These are phyloP conservation scores for Trachymyrmex cornetzi DNA, from an alignment of 1,140 invertebrate species.

Conservation along the genomic window DNA sequence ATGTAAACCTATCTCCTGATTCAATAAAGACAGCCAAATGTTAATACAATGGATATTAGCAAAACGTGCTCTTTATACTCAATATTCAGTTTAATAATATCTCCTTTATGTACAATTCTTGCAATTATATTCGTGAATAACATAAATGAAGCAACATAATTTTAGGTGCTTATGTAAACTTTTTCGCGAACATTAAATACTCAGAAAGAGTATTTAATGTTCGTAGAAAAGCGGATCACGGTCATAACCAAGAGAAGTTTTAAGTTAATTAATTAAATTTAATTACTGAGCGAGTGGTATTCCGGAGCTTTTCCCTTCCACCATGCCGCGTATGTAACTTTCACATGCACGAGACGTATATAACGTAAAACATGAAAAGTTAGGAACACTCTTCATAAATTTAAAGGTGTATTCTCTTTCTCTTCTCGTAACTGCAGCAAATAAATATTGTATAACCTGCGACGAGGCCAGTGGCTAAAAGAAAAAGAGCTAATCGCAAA, in stretches of 20 bases:
- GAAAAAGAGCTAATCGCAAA: slow-evolving; percentile 50
- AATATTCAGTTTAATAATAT: background rate
- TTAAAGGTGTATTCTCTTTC: background rate
- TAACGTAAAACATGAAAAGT: slow-evolving; percentile 6
- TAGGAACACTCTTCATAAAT: slow-evolving; percentile 52
- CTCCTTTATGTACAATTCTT: background rate
- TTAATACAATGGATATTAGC: background rate
- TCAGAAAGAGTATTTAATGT: slow-evolving; percentile 30
- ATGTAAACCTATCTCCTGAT: background rate
- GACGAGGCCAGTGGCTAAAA: slow-evolving; percentile 21
- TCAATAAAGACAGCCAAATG: background rate
- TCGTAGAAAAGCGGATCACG: slow-evolving; percentile 47
- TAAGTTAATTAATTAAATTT: slow-evolving; percentile 58
- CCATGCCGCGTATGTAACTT: slow-evolving; percentile 27
- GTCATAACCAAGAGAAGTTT: slow-evolving; percentile 46
- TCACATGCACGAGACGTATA: slow-evolving; percentile 31
- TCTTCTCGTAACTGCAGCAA: slow-evolving; percentile 1
- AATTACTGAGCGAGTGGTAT: slow-evolving; percentile 51
- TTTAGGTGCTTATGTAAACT: slow-evolving; percentile 37
- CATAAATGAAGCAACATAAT: slow-evolving; percentile 7
- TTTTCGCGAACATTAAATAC: slow-evolving; percentile 46
- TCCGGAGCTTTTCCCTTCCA: slow-evolving; percentile 33
- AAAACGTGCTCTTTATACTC: background rate
- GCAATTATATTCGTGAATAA: slow-evolving; percentile 16
- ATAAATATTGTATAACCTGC: slow-evolving; percentile 47